Base-by-base conservation (phyloP, 2,888 invertebrate genomes). In the Drosophila nigricruria region DNA sequence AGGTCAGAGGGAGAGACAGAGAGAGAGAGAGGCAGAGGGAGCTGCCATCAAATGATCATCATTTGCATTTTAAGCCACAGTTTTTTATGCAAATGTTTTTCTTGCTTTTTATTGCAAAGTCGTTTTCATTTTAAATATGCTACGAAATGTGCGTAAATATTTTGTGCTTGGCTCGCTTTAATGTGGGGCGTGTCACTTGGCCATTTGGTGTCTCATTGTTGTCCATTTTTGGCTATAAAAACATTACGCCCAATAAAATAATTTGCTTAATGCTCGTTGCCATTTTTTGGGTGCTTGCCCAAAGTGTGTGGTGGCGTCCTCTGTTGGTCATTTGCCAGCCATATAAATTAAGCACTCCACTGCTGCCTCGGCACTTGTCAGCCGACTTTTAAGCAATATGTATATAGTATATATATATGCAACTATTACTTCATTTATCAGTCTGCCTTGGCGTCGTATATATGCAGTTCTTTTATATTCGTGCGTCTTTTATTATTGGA, bases 191-290 rank as follows among this genome's bases (percentile, higher is more conserved):
- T 49, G 45, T 27, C 38, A 10, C 43, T 38, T 25, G 64, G 64
- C 73, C 78, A 82, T 81, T 70, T 69, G 79, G 70, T 76, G 70
- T 70, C 72, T 73, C 78, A 72, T 88, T 85, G 66, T 77, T 76
- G 88, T 58, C 47, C 73, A 78, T 73, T 73, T 54, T 52, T 25
- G 59, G 64, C 71, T 85, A 88, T 90, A 90, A 91, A 91, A 90
- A 85, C 91, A 89, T 90, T 90, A 88, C 82, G 90, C 86, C 73
- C 82, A 87, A 91, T 91, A 90, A 91, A 90, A 90, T 87, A 91
- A 91, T 91, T 90, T 85, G 57, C 75, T 62, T 79, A 75, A 79
- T 79, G 77, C 78, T 83, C 47, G 82, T 57, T 76, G 73, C 67
- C 70, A 60, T 64, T 71, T 70, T 43, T 68, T 64, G 68, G 79